phyloP scores from a whole-genome alignment of 1,140 invertebrate genomes.

The Procambarus virginalis region DNA sequence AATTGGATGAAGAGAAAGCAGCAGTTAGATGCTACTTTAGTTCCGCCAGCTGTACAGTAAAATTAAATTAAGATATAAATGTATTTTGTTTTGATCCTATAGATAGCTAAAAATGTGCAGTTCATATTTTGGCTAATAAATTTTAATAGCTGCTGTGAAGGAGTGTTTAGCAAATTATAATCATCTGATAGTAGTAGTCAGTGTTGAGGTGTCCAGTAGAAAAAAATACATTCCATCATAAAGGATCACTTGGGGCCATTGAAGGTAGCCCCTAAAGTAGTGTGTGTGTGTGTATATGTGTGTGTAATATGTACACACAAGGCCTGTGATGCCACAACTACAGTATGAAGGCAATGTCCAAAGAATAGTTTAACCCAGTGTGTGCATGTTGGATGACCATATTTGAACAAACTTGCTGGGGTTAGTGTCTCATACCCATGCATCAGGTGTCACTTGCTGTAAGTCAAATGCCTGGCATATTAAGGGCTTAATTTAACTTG shows the following conservation, averaged over 20 bases:
- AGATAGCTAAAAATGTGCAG: not conserved
- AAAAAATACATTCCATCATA: not conserved
- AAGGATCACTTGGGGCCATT: not conserved
- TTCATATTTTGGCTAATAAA: not conserved
- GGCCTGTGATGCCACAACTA: not conserved
- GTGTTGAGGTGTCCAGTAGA: not conserved
- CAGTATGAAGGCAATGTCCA: not conserved
- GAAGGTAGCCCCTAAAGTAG: not conserved
- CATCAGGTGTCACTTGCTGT: too few species aligned
- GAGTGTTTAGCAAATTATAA: not conserved
- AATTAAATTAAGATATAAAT: not conserved
- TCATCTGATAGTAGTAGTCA: not conserved
- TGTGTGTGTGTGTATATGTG: not conserved
- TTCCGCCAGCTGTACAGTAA: not conserved
- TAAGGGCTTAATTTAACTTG: not conserved
- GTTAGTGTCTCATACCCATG: not conserved
- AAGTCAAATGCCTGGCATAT: not conserved
- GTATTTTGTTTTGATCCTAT: not conserved
- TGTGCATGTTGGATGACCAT: not conserved
- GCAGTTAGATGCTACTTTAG: not conserved
- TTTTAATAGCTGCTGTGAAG: not conserved
- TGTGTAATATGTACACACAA: not conserved
- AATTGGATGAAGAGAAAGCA: not conserved
- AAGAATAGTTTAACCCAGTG: not conserved
- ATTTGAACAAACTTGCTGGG: not conserved